Evolutionary conservation across 1,140 invertebrate species (phyloP).

Genomic region (Orchesella cincta): DNA sequence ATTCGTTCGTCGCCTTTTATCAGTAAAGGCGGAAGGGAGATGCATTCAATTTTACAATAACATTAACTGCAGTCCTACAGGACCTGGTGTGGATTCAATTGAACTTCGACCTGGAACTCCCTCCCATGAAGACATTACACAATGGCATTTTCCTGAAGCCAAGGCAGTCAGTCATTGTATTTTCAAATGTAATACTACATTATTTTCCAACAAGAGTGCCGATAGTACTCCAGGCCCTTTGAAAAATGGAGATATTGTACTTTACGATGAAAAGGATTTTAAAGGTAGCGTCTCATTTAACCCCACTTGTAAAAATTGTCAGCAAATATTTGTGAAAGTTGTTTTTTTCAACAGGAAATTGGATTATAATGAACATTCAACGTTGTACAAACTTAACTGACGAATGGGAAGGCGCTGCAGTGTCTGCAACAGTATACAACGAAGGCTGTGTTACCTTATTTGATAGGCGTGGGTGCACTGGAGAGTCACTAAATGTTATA

Average conservation of each 20-base stretch:
- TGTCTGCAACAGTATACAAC: background rate
- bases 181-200: background rate
- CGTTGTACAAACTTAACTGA: background rate
- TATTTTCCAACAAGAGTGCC: background rate
- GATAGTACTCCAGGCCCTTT: background rate
- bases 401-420: background rate
- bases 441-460: background rate
- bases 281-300: slow-evolving; percentile 2
- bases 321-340: background rate
- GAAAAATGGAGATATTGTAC: background rate
- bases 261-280: background rate
- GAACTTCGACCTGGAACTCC: background rate
- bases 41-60: background rate
- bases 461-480: background rate
- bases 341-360: background rate
- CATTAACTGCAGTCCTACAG: background rate
- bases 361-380: background rate
- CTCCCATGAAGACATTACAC: background rate
- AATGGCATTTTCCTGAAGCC: background rate
- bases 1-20: background rate
- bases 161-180: background rate
- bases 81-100: background rate
- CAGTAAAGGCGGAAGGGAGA: background rate
- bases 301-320: background rate
- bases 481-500: background rate